Evolutionary conservation across 1,140 invertebrate species (phyloP).

Genomic region (Euglossa dilemma): DNA sequence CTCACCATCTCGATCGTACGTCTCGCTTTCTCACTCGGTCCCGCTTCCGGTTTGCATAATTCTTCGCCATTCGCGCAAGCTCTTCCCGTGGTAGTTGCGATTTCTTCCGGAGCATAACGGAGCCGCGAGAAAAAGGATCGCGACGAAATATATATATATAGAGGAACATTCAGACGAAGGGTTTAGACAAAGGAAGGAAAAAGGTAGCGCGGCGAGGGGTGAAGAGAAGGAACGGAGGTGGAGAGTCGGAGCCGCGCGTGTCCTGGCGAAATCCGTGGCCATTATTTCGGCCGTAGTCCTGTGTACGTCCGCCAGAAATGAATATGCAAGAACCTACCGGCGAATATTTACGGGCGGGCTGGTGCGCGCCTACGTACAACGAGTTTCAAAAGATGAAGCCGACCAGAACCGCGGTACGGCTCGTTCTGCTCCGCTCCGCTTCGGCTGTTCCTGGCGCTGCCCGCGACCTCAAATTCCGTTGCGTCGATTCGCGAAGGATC

Average conservation of each 20-base stretch:
- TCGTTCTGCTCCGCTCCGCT: constrained; percentile 49
- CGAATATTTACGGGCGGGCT: constrained; percentile 63
- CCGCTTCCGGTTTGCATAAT: neutral
- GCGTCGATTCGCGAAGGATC: constrained; percentile 3
- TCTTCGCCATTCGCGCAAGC: neutral
- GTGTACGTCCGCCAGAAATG: constrained; percentile 62
- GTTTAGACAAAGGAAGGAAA: constrained; percentile 7
- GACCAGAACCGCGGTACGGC: constrained; percentile 53
- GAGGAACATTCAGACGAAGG: constrained; percentile 29
- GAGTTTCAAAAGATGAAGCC: constrained; percentile 65
- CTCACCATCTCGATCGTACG: neutral
- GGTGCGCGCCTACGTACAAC: constrained; percentile 43
- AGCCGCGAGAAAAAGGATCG: constrained; percentile 26
- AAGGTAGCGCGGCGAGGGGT: neutral
- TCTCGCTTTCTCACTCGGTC: neutral
- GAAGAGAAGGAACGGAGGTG: too few relatives aligned
- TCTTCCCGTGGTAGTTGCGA: too few relatives aligned
- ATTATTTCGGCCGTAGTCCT: constrained; percentile 59
- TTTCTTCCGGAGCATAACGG: constrained; percentile 21
- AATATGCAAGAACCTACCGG: constrained; percentile 66
- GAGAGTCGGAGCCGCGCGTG: constrained; percentile 44
- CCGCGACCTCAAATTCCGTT: constrained; percentile 3
- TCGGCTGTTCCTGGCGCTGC: constrained; percentile 32
- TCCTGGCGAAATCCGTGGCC: constrained; percentile 59
- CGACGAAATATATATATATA: constrained; percentile 7